phyloP scores from a whole-genome alignment of 1,140 invertebrate species.

The Drosophila subobscura region DNA sequence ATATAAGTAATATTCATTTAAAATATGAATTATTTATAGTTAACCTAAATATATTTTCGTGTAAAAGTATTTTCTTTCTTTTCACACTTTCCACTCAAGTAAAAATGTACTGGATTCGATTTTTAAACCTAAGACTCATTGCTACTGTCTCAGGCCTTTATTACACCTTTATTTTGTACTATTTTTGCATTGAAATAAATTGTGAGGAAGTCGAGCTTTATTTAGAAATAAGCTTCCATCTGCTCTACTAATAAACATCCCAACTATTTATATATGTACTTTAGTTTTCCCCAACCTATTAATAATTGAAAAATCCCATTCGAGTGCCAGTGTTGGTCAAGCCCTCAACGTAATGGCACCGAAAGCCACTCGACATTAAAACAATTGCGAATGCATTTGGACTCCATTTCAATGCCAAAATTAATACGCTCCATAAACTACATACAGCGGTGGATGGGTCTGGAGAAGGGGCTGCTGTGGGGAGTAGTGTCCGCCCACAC shows the following conservation, averaged over 20 bases:
- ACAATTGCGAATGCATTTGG: slow-evolving; percentile 76
- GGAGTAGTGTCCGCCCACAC: slow-evolving; percentile 8
- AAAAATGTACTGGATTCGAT: too few relatives aligned
- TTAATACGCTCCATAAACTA: slow-evolving; percentile 75
- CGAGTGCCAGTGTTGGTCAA: slow-evolving; percentile 50
- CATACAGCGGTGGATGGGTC: slow-evolving; percentile 2
- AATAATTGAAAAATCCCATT: slow-evolving; percentile 19
- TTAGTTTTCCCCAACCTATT: background rate
- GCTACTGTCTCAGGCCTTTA: too few relatives aligned
- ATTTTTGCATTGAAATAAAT: too few relatives aligned
- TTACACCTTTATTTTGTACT: too few relatives aligned
- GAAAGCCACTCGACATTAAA: slow-evolving; percentile 61
- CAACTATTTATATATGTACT: background rate
- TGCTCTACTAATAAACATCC: background rate
- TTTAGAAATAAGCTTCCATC: too few relatives aligned
- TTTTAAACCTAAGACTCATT: too few relatives aligned
- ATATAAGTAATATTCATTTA: too few relatives aligned
- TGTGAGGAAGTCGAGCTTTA: too few relatives aligned
- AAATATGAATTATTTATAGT: too few relatives aligned
- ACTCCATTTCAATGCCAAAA: slow-evolving; percentile 74
- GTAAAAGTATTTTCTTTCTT: too few relatives aligned
- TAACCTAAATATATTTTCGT: too few relatives aligned
- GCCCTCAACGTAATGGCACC: slow-evolving; percentile 38
- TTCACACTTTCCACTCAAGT: too few relatives aligned
- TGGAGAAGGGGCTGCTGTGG: background rate